Evolutionary conservation across 2,113 vertebrate species (phyloP).

Genomic region (Pandion haliaetus): DNA sequence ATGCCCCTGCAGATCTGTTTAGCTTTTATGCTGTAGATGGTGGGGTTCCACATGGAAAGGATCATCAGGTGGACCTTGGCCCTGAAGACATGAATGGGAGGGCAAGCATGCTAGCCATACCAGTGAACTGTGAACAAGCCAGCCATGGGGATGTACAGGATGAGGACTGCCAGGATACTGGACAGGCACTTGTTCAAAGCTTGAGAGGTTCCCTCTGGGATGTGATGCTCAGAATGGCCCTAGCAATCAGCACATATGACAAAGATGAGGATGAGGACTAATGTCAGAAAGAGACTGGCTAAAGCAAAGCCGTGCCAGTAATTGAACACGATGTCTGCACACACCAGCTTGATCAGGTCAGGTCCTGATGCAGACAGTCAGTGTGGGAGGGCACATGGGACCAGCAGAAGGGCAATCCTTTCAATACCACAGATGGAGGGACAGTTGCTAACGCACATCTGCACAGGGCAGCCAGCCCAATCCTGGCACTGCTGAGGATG

Average conservation of each 20-base stretch:
- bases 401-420: background rate
- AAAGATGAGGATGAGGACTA: background rate
- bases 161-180: background rate
- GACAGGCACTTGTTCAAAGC: slow-evolving; percentile 37
- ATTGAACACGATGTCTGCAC: background rate
- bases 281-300: background rate
- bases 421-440: background rate
- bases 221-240: background rate
- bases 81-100: background rate
- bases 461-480: background rate
- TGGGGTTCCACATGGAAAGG: background rate
- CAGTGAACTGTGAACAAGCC: slow-evolving; percentile 3
- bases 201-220: background rate
- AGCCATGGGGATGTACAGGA: background rate
- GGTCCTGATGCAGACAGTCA: background rate
- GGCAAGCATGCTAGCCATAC: background rate
- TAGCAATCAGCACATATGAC: background rate
- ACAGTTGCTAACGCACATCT: background rate
- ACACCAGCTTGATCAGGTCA: background rate
- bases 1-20: background rate
- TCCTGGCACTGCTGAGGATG: background rate
- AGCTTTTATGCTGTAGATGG: background rate
- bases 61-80: background rate
- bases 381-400: no score
- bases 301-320: background rate